Evolutionary conservation across 1,140 invertebrate species (phyloP), one percentile per base, ranked within the genome.

Genomic region (Lordiphosa collinella): DNA sequence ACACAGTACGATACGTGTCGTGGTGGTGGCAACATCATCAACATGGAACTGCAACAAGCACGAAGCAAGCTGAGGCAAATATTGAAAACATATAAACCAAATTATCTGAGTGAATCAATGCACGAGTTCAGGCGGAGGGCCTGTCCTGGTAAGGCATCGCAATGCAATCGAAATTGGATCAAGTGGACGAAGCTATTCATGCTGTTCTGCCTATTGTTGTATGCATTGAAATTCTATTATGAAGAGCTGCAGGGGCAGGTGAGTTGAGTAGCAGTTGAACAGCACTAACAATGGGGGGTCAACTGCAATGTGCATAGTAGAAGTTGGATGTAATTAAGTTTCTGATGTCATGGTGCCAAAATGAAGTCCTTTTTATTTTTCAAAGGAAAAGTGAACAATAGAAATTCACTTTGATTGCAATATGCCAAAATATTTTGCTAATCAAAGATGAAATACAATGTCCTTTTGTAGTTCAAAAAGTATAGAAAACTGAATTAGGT

Each of bases 231-330:
- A 35, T 87, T 53, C 40, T 86, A 72, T 29, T 50, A 56, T 2
- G 54, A 50, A 8, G 82, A 86, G 35, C 14, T 86, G 31, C 73
- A 72, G 25, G 61, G 52, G 13, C 47, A 63, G 47, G 78, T 84
- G 46, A 35, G 44, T 16, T 48, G 6, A 8, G 25, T 7, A 1
- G 1, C 8, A 29, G 5, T 29, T 2, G 16, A 29, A 29, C 2
- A 8, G 25, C 7, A 8, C 7, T 29, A 29, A 29, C 25, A 29
- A 29, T 29, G 25, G 5, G 1, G 1, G 25, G 7, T 29, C 25
- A 29, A 22, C n/a, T n/a, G n/a, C n/a, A n/a, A n/a, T n/a, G n/a
- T n/a, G n/a, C n/a, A n/a, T n/a, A n/a, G n/a, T n/a, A 22, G 18
- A 5, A 22, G 0, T 22, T n/a, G n/a, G n/a, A n/a, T 18, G 1